Evolutionary conservation across 1,140 invertebrate species (phyloP), one percentile per base, ranked within the genome.

Genomic region (Hycleus cichorii): DNA sequence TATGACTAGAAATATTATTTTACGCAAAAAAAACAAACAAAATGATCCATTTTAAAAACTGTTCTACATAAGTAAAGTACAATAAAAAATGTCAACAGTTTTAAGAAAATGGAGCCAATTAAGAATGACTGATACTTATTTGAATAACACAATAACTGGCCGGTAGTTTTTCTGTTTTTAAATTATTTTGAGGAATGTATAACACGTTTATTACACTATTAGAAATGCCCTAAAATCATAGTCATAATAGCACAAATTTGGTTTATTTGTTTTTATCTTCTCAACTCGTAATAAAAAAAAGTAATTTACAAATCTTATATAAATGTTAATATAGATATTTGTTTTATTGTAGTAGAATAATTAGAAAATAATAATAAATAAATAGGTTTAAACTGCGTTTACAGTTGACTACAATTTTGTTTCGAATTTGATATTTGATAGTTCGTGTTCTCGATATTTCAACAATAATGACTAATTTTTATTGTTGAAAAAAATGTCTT

Each of bases 1-100:
- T 66, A 69, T 69, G 67, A 69, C 67, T 69, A 69, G 67, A 69
- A 63, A 62, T 64, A 60, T 59, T 69, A 69, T 64, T 57, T 57
- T 63, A 62, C 32, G 18, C 2, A 18, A 18, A 18, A 18, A 32
- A 32, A 32, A 32, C 52, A 59, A 49, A 57, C 62, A 58, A 60
- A 47, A 40, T 47, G 39, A 51, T 56, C 47, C 26, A 54, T 52
- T 48, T 47, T 39, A 8, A 50, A 57, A 60, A 57, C 43, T 38
- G 40, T 39, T 32, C 32, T 32, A 32, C 51, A 60, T 47, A 47
- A 45, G 39, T 25, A 47, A 10, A 10, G 4, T 5, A 32, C 44
- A 51, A 57, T 45, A 49, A 49, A 32, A 42, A 60, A 38, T 44
- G 25, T 12, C 4, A 32, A 32, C 44, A 57, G 50, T 32, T 32